Conservation (phyloP, 2,888 invertebrate genomes). For the Acholoe squamosa region DNA sequence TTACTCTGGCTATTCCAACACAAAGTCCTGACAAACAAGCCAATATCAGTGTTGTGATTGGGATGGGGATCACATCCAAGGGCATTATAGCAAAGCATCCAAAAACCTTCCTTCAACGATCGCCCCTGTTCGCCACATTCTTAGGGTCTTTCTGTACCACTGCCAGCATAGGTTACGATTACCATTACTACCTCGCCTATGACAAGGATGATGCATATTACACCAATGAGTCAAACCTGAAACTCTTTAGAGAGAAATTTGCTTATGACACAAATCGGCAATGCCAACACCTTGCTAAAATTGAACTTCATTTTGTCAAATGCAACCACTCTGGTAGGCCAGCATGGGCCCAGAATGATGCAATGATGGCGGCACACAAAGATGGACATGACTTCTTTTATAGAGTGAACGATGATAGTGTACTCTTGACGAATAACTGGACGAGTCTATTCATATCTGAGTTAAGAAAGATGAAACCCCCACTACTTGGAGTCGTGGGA, state of each 20-base stretch:
- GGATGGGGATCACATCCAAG: slow-evolving; percentile 2
- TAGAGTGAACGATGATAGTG: slow-evolving; percentile 65
- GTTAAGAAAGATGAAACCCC: slow-evolving; percentile 65
- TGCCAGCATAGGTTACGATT: slow-evolving; percentile 45
- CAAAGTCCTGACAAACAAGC: no score
- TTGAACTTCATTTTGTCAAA: slow-evolving; percentile 66
- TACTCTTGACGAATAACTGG: slow-evolving; percentile 5
- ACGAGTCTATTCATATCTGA: slow-evolving; percentile 58
- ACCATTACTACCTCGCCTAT: slow-evolving; percentile 70
- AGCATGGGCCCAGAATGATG: slow-evolving; percentile 73
- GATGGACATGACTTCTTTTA: slow-evolving; percentile 69
- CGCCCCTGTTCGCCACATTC: neutral
- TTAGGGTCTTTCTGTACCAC: neutral
- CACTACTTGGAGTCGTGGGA: slow-evolving; percentile 70
- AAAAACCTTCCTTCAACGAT: neutral
- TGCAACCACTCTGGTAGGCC: slow-evolving; percentile 69
- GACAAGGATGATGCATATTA: slow-evolving; percentile 68
- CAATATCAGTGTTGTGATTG: neutral
- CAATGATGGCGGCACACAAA: slow-evolving; percentile 71
- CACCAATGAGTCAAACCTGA: neutral
- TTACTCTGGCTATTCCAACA: no score
- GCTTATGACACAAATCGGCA: neutral
- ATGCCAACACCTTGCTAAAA: slow-evolving; percentile 24
- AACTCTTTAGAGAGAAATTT: slow-evolving; percentile 59
- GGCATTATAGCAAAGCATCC: neutral